These are phyloP conservation scores for Kryphioiulus occultus DNA, from an alignment of 2,888 invertebrate genomes.

Conservation along the genomic window DNA sequence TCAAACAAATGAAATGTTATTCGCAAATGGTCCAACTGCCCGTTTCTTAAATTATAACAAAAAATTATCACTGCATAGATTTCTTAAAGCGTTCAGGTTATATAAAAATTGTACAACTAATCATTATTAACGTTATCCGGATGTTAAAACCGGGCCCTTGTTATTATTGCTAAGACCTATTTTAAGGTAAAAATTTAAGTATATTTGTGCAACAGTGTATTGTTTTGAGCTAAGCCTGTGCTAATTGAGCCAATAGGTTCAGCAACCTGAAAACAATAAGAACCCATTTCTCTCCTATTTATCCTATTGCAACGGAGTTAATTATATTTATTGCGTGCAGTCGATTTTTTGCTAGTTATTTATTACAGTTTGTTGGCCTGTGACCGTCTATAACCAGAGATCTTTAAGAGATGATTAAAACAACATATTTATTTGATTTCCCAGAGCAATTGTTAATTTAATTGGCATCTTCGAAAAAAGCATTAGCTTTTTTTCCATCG, in stretches of 20 bases:
- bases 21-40: background rate
- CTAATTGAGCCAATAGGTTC: background rate
- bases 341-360: background rate
- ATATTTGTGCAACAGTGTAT: background rate
- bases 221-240: background rate
- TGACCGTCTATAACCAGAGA: background rate
- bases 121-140: background rate
- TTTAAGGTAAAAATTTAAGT: background rate
- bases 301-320: background rate
- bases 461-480: background rate
- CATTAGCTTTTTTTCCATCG: background rate
- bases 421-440: background rate
- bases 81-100: no score
- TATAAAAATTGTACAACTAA: background rate
- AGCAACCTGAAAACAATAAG: slow-evolving; percentile 7
- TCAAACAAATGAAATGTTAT: background rate
- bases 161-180: no score
- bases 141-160: background rate
- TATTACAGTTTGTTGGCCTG: background rate
- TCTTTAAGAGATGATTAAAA: background rate
- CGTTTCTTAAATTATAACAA: no score
- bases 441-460: background rate
- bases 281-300: background rate
- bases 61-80: no score
- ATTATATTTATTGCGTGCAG: background rate